phyloP scores from a whole-genome alignment of 2,888 invertebrate species.

The Endomychus coccineus region DNA sequence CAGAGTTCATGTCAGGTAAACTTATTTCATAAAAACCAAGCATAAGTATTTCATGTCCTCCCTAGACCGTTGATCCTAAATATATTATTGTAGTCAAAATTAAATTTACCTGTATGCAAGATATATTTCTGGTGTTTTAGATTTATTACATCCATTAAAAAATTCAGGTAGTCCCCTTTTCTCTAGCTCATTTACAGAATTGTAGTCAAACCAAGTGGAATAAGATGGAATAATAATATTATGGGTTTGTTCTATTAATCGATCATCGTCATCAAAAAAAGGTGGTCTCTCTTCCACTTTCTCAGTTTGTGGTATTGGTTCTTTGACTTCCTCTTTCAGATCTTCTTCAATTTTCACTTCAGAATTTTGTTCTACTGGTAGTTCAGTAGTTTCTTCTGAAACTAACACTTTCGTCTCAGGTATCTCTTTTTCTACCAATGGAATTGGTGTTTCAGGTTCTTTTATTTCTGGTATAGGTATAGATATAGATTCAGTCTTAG shows the following conservation, averaged over 20 bases:
- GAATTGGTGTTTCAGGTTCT: background rate
- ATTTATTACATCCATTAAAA: slow-evolving; percentile 92
- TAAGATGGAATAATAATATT: slow-evolving; percentile 95
- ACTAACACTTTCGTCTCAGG: background rate
- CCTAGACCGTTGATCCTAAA: no score
- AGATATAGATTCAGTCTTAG: no score
- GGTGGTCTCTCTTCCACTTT: slow-evolving; percentile 5
- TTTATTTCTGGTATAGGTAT: background rate
- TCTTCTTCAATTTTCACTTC: background rate
- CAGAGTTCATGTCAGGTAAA: no score
- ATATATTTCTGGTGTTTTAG: slow-evolving; percentile 92
- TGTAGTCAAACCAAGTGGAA: slow-evolving; percentile 97
- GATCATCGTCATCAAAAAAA: slow-evolving; percentile 55
- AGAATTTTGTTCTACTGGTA: slow-evolving; percentile 1
- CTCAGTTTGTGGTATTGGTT: background rate
- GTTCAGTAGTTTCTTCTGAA: slow-evolving; percentile 5
- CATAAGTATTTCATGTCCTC: no score
- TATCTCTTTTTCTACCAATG: slow-evolving; percentile 3
- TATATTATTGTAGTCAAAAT: no score
- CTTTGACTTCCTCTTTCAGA: slow-evolving; percentile 3
- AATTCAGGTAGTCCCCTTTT: slow-evolving; percentile 91
- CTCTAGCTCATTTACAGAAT: slow-evolving; percentile 90
- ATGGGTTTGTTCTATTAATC: slow-evolving; percentile 91
- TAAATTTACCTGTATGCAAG: slow-evolving; percentile 63
- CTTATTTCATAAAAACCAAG: no score